Evolutionary conservation across 2,888 invertebrate genomes (phyloP).

Genomic region (Papilio protenor): DNA sequence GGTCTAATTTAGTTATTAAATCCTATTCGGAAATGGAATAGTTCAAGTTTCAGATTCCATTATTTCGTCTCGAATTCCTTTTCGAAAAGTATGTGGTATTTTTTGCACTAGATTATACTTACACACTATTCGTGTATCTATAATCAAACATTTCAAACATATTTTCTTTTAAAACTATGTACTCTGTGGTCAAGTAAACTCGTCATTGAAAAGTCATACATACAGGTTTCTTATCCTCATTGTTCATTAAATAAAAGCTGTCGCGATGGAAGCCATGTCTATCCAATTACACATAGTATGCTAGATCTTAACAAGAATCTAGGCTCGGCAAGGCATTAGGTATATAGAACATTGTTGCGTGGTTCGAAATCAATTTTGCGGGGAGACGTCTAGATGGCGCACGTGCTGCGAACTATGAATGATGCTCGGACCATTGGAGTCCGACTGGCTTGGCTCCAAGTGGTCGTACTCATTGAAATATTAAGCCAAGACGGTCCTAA

Average conservation of each 20-base stretch:
- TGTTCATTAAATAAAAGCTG: constrained; percentile 26
- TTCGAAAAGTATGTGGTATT: background rate
- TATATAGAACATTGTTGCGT: constrained; percentile 28
- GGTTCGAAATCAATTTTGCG: constrained; percentile 39
- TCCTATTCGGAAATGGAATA: constrained; percentile 6
- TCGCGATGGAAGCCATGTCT: constrained; percentile 26
- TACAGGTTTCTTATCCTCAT: constrained; percentile 20
- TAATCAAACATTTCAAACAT: background rate
- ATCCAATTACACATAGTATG: constrained; percentile 35
- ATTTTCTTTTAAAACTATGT: background rate
- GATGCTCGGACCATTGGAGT: constrained; percentile 49
- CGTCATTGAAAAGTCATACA: constrained; percentile 18
- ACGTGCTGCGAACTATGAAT: constrained; percentile 53
- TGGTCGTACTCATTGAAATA: constrained; percentile 81
- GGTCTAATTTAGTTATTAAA: constrained; percentile 46
- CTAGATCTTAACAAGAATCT: constrained; percentile 28
- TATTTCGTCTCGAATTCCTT: background rate
- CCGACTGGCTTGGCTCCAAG: constrained; percentile 76
- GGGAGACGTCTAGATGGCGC: constrained; percentile 46
- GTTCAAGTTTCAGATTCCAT: background rate
- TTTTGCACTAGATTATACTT: background rate
- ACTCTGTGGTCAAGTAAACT: background rate
- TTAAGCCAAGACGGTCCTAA: constrained; percentile 80
- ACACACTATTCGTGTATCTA: background rate
- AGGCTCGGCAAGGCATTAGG: constrained; percentile 20